These are phyloP conservation scores for Cyclina sinensis DNA, from an alignment of 1,140 invertebrate genomes.

Conservation along the genomic window DNA sequence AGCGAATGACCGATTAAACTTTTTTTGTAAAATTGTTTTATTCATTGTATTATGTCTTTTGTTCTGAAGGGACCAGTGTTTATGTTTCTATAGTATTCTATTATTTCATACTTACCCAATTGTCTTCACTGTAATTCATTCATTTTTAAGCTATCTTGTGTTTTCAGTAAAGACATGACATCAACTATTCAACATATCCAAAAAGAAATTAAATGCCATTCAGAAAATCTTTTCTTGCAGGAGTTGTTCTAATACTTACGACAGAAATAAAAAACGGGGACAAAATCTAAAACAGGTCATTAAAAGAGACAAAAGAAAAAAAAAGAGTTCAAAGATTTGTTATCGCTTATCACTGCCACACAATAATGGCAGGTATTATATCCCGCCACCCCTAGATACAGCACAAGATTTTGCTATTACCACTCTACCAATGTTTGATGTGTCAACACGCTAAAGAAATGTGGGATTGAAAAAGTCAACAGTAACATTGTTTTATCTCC, in stretches of 20 bases:
- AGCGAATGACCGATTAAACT: too few species aligned
- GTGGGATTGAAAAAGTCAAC: slow-evolving; percentile 64
- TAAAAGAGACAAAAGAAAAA: not conserved
- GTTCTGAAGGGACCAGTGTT: too few species aligned
- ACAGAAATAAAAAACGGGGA: not conserved
- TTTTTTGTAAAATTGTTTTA: too few species aligned
- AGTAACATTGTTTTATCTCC: slow-evolving; percentile 66
- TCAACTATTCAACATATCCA: too few species aligned
- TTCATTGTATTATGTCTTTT: too few species aligned
- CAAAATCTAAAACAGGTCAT: not conserved
- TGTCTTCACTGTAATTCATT: too few species aligned
- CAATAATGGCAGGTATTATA: slow-evolving; percentile 32
- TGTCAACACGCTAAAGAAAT: slow-evolving; percentile 51
- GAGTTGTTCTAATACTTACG: not conserved
- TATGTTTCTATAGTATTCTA: too few species aligned
- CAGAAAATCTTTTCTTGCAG: too few species aligned
- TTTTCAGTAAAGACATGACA: too few species aligned
- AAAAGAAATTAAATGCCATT: too few species aligned
- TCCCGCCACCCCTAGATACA: slow-evolving; percentile 59
- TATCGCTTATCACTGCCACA: slow-evolving; percentile 9
- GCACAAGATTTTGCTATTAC: slow-evolving; percentile 55
- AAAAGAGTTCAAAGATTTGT: slow-evolving; percentile 14
- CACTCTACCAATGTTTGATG: slow-evolving; percentile 24
- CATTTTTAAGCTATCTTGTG: too few species aligned
- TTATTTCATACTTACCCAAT: too few species aligned